Evolutionary conservation across 2,797 vertebrate species (phyloP).

Genomic region (Rhabdomys pumilio): DNA sequence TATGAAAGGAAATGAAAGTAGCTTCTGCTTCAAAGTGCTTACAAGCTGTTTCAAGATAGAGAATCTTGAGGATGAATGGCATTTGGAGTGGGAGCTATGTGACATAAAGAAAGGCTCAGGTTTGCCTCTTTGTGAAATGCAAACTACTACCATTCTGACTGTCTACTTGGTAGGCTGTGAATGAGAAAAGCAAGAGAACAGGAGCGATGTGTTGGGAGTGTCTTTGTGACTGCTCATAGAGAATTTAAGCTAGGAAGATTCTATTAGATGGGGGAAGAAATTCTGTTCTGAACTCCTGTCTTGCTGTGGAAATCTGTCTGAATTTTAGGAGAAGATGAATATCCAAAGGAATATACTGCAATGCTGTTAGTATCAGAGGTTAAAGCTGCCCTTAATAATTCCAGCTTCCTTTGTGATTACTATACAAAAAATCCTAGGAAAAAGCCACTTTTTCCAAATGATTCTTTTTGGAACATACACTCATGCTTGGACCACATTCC

Average conservation of each 20-base stretch:
- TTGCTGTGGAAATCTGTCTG: background rate
- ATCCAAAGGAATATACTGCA: background rate
- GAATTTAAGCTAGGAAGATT: background rate
- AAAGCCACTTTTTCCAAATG: background rate
- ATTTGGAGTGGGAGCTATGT: rapidly evolving
- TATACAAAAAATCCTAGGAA: rapidly evolving
- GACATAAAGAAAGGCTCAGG: background rate
- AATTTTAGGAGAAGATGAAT: background rate
- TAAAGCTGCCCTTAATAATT: rapidly evolving
- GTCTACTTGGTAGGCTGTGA: background rate
- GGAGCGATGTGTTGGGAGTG: too few relatives aligned
- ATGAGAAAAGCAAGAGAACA: background rate
- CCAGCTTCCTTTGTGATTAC: rapidly evolving
- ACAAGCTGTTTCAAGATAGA: background rate
- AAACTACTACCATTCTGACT: background rate
- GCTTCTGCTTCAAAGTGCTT: background rate
- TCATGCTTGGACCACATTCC: background rate
- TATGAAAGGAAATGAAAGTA: background rate
- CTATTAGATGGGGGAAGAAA: background rate
- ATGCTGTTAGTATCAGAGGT: background rate
- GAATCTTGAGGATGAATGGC: background rate
- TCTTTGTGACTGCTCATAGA: background rate
- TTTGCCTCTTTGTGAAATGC: background rate
- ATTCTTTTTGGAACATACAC: background rate
- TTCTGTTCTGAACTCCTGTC: background rate